Evolutionary conservation across 2,888 invertebrate species (phyloP), one percentile per base, ranked within the genome.

Genomic region (Drosophila phalerata): DNA sequence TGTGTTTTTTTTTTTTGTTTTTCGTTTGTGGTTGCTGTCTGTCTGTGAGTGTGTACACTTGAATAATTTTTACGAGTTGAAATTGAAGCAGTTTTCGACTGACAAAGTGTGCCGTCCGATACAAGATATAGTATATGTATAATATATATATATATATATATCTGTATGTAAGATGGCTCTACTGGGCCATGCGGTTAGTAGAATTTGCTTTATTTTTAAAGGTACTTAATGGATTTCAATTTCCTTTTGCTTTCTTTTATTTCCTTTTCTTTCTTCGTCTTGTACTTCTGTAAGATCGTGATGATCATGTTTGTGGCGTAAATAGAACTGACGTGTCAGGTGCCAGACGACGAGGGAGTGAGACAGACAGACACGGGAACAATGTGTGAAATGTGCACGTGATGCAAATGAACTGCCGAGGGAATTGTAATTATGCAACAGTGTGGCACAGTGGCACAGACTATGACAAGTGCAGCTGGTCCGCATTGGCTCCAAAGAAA

Each of bases 151-250:
- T 56, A 48, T 56, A 55, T 10, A 52, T 47, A 25, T 56, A 5
- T 58, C 11, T 75, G 42, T 73, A 56, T 55, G 51, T 53, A 45
- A 58, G 56, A 60, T 62, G 49, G 69, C 67, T 75, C 66, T 63
- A 88, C 81, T 86, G 88, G 89, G 85, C 85, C 85, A 86, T 89
- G 85, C 85, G 85, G 85, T 86, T 86, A 89, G 89, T 86, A 86
- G 85, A 78, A 73, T 73, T 65, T 72, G 61, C 69, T 88, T 89
- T 89, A 88, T 85, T 89, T 86, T 83, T 88, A 86, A 88, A 88
- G 74, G 84, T 89, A 88, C 85, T 86, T 88, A 88, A 86, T 85
- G 89, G 86, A 73, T 85, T 85, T 79, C 69, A 82, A 79, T 85
- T 79, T 77, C 68, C 17, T 13, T 69, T 68, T 72, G 40, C 43